These are phyloP conservation scores for Ciconia maguari DNA, from an alignment of 2,113 vertebrate species.

Conservation along the genomic window DNA sequence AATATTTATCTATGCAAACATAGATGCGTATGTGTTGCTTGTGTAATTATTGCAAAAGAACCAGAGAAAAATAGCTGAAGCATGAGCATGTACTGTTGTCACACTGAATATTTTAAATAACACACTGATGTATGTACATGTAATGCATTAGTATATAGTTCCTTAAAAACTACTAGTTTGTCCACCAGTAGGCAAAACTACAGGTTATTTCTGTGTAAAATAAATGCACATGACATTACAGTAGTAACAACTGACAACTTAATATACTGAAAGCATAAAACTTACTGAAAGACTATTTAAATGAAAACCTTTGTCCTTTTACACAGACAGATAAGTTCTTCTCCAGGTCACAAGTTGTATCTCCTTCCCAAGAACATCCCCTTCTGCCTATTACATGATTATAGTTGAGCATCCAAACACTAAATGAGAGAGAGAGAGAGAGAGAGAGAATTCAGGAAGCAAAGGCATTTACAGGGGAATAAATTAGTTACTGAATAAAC, in stretches of 20 bases:
- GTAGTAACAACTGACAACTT: not conserved
- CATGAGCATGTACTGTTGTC: not conserved
- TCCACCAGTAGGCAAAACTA: not conserved
- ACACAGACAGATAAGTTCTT: not conserved
- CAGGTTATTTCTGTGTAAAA: not conserved
- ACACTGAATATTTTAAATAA: not conserved
- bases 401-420: not conserved
- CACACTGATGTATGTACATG: not conserved
- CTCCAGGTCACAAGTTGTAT: not conserved
- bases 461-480: not conserved
- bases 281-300: not conserved
- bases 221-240: not conserved
- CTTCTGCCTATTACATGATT: not conserved
- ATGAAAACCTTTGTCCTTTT: not conserved
- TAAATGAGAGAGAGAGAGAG: not conserved
- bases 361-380: not conserved
- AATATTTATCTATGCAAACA: not conserved
- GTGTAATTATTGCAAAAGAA: not conserved
- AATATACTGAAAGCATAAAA: not conserved
- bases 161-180: not conserved
- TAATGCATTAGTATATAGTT: not conserved
- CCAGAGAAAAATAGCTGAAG: not conserved
- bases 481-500: constrained; percentile 34
- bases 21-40: not conserved
- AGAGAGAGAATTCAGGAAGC: not conserved